Base-by-base conservation (phyloP, 2,888 invertebrate genomes). In the Yponomeuta malinellus region DNA sequence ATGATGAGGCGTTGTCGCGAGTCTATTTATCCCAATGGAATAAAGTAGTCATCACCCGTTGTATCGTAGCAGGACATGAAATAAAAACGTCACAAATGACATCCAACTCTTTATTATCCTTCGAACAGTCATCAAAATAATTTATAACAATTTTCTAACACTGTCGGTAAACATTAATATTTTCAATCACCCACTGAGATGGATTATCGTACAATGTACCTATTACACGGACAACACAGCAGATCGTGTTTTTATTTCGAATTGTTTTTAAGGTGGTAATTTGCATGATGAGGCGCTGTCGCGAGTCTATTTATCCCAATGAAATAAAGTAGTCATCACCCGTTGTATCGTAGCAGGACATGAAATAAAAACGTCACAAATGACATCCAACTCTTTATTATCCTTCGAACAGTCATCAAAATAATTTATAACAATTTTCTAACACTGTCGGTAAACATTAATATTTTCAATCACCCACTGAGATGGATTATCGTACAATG, bases 371-470 rank as follows among this genome's bases (percentile, higher is more conserved):
- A 48, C 68, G 31, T 52, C 29, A 12, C 31, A 80, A 79, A 69
- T 92, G 92, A 93, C 93, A 93, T 93, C 92, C 93, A 93, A 92
- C 92, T 93, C 92, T 93, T 93, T 93, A 93, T 93, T 93, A 92
- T 92, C 89, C 85, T 92, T 93, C 90, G 92, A 93, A 93, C 93
- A 93, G 92, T 93, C 93, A 93, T 93, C 92, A 93, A 93, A 93
- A 93, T 93, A 93, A 93, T 93, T 93, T 93, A 93, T 92, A 93
- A 93, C 93, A 92, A 93, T 91, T 93, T 92, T 92, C 92, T 91
- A 91, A 92, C 91, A 92, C 91, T 92, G 92, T 89, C 87, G 89
- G 89, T 90, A 86, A 90, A 90, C 90, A 92, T 90, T 86, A 87
- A 89, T 88, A 86, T 84, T 85, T 72, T 84, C 89, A 90, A 87